These are phyloP conservation scores for Euthynnus affinis DNA, from an alignment of 2,797 vertebrate species.

Conservation along the genomic window DNA sequence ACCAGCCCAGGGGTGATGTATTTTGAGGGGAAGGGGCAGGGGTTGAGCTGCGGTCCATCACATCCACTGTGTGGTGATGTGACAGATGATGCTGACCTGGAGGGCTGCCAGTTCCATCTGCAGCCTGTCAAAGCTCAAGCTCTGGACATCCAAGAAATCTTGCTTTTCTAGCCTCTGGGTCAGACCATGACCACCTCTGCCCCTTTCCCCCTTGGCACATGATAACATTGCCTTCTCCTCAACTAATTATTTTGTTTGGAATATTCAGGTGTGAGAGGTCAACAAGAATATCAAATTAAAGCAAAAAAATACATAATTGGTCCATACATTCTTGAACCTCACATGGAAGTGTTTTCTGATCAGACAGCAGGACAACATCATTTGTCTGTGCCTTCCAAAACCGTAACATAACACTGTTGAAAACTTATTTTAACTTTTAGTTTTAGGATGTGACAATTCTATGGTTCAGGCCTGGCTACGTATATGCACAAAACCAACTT, in stretches of 20 bases:
- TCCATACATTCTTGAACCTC: no score
- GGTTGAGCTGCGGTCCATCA: conserved; percentile 36
- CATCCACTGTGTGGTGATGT: conserved; percentile 30
- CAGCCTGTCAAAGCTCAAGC: conserved; percentile 28
- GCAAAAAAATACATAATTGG: no score
- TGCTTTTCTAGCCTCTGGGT: conserved; percentile 4
- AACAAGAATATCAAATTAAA: not conserved
- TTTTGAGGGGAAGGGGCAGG: conserved; percentile 31
- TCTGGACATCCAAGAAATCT: conserved; percentile 18
- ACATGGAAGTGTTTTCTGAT: no score
- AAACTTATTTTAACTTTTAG: no score
- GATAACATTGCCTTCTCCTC: conserved; percentile 5
- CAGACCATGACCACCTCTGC: conserved; percentile 47
- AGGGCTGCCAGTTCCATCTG: conserved; percentile 53
- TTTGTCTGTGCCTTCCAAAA: no score
- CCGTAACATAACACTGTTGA: no score
- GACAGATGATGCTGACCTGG: conserved; percentile 56
- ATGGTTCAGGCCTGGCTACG: no score
- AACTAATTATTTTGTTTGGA: not conserved
- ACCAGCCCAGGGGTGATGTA: conserved; percentile 33
- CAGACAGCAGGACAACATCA: no score
- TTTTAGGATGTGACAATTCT: no score
- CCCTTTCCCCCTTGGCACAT: conserved; percentile 12
- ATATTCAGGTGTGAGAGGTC: not conserved
- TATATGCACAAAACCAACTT: no score